Base-by-base conservation (phyloP, 1,140 invertebrate species). In the Apocrypta bakeri region DNA sequence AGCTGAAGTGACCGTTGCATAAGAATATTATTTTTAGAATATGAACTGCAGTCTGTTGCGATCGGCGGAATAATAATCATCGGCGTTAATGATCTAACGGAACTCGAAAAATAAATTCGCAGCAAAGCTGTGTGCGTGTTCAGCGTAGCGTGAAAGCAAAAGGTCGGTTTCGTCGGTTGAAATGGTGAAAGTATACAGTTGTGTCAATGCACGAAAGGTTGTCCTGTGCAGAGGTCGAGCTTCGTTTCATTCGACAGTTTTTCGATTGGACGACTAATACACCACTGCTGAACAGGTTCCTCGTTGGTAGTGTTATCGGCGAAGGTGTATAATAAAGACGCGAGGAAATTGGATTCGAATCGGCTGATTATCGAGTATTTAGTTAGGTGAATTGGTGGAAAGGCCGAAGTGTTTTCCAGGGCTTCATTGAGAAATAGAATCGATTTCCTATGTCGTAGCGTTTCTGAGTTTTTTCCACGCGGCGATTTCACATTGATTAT, bases 271-370 rank as follows among this genome's bases (percentile, higher is more conserved):
- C 24, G 61, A n/a, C 8, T 25, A 25, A n/a, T n/a, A 25, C 1
- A n/a, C 7, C 1, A 61, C 14, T 6, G 56, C 56, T 37, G 37
- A 37, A 17, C 56, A 37, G 3, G 33, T 37, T 9, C 27, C 24
- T 66, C 25, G 0, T 64, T 24, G 66, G 27, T 4, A 31, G 66
- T 14, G 7, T 48, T 78, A n/a, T n/a, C n/a, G 83, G 66, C 42
- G 56, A 37, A 78, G 31, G 27, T 71, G 31, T 71, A 71, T n/a
- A 66, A 66, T 66, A 66, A 29, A 66, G 25, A 66, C 63, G n/a
- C 63, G 25, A n/a, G 63, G 63, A 66, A 66, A 66, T 66, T 66
- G 63, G 25, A 66, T 66, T 66, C 12, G 1, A 9, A 11, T 37
- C 9, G 2, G 3, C 8, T 25, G 63, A 66, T 66, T 27, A 66